Conservation (phyloP, 2,113 vertebrate species). For the Pteruthius melanotis region DNA sequence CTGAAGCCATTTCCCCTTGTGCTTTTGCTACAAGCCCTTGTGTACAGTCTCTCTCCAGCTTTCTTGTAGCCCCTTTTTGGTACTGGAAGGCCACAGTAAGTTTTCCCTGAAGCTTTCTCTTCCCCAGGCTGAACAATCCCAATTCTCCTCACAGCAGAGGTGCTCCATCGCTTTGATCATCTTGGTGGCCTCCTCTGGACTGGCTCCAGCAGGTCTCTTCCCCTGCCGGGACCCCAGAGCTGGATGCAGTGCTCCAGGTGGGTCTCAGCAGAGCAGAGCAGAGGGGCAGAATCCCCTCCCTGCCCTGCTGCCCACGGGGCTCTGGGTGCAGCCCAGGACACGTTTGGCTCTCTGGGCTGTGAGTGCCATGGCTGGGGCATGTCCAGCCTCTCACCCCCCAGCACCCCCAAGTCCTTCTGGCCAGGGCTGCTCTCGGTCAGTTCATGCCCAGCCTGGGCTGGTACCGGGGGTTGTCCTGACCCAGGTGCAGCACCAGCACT, state of each 20-base stretch:
- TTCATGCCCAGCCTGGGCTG: background rate
- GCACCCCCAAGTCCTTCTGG: background rate
- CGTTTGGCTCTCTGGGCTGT: background rate
- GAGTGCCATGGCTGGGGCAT: background rate
- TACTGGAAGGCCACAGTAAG: background rate
- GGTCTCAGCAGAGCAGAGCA: background rate
- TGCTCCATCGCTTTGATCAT: background rate
- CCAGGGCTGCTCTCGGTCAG: background rate
- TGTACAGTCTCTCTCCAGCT: background rate
- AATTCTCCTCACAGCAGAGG: background rate
- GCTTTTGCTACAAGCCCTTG: background rate
- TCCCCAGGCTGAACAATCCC: background rate
- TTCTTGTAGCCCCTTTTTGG: background rate
- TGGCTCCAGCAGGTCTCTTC: fast-evolving
- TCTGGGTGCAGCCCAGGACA: background rate
- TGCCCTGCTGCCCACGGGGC: background rate
- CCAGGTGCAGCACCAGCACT: background rate
- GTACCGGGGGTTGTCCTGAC: fast-evolving
- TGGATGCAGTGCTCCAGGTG: background rate
- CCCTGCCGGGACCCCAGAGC: background rate
- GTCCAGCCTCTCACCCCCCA: background rate
- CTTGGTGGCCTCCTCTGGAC: background rate
- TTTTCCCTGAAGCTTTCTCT: background rate
- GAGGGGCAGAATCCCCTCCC: background rate
- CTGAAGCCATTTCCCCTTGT: background rate